phyloP scores from a whole-genome alignment of 2,888 invertebrate species.

The Drosophila histrio region DNA sequence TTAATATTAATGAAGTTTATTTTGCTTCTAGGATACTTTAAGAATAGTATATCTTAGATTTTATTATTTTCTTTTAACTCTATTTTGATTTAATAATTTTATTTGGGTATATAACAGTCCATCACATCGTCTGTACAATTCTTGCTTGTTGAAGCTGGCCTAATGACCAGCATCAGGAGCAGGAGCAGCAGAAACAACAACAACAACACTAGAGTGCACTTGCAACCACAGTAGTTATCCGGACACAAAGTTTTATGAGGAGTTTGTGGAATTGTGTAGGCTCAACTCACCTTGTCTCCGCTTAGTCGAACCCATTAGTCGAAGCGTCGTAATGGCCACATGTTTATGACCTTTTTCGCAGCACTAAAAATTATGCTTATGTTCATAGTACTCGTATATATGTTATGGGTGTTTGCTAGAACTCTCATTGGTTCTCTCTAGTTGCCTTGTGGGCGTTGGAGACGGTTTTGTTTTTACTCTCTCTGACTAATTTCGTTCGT shows the following conservation, averaged over 20 bases:
- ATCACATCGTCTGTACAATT: too few species aligned
- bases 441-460: constrained; percentile 34
- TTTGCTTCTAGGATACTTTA: too few species aligned
- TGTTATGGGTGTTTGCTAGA: constrained; percentile 27
- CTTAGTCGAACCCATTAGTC: constrained; percentile 56
- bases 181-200: constrained; percentile 2
- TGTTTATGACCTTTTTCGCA: constrained; percentile 65
- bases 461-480: constrained; percentile 42
- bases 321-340: constrained; percentile 66
- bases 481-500: constrained; percentile 40
- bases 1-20: too few species aligned
- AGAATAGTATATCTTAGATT: too few species aligned
- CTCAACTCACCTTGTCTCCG: constrained; percentile 2
- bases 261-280: constrained; percentile 40
- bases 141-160: constrained; percentile 17
- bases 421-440: neutral
- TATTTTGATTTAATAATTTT: too few species aligned
- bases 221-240: constrained; percentile 16
- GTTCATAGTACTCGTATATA: neutral
- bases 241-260: constrained; percentile 29
- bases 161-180: constrained; percentile 52
- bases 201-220: constrained; percentile 3
- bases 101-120: too few species aligned
- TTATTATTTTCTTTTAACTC: too few species aligned
- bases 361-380: constrained; percentile 54